Evolutionary conservation across 2,888 invertebrate genomes (phyloP), one percentile per base, ranked within the genome.

Genomic region (Acanthococcus lagerstroemiae): DNA sequence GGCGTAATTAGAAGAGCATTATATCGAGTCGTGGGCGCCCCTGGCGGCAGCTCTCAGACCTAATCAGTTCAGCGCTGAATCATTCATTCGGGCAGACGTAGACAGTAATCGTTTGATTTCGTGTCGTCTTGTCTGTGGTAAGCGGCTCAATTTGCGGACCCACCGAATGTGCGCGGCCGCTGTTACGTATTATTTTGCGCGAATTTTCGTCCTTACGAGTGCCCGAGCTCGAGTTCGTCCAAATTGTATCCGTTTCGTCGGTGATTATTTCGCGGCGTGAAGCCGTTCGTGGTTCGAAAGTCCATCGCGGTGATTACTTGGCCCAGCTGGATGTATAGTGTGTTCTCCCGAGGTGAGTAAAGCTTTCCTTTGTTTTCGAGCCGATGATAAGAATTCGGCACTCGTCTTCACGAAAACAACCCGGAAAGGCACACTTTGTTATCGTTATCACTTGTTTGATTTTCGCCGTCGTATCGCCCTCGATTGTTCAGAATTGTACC

Each of bases 61-160:
- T 58, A 58, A 58, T 58, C 58, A 58, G 37, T 58, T 44, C 58
- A 26, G 46, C 26, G 58, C 58, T 45, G 58, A 58, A 58, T 58
- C 58, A 58, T 58, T 58, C 58, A 58, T 58, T 46, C 58, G 58
- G 26, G 46, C 46, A 58, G 58, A 58, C 58, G 58, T 58, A 58
- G 58, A 58, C 58, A 25, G 58, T 58, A 58, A 58, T 58, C 58
- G 58, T 58, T 58, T 58, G 58, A 58, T 58, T 58, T 46, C 45
- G 58, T 46, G 44, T 46, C 46, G 46, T 58, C 46, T 46, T 58
- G 26, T 45, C 21, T 37, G 26, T 30, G 17, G 55, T 21, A 22
- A 21, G 44, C 27, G 27, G 22, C 30, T 27, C 15, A 56, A 46
- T 58, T 58, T 58, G 46, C 46, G 45, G n/a, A 26, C 24, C 26